Evolutionary conservation across 1,140 invertebrate species (phyloP), one percentile per base, ranked within the genome.

Genomic region (Onthophagus taurus): DNA sequence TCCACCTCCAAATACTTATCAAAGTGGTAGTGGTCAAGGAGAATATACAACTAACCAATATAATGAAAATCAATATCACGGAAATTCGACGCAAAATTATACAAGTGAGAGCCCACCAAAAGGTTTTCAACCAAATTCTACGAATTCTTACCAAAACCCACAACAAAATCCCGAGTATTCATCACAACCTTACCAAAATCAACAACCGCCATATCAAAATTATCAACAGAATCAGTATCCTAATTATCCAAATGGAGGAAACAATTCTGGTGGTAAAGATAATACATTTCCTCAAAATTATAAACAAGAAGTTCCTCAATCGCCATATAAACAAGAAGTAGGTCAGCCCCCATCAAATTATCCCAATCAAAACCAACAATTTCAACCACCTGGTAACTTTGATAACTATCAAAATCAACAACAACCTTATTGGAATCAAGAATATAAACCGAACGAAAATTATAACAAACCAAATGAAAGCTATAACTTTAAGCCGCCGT

Each of bases 171-270:
- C n/a, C 14, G 5, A 33, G 31, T 33, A 8, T 33, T 14, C 13
- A 6, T 33, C 31, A 6, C 6, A 9, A 33, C 9, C 6, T 5
- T 33, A 33, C 9, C 14, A n/a, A 5, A 33, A 33, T 33, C 31
- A 33, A 33, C 31, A 33, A 13, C 13, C 6, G 13, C 14, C 31
- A 33, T n/a, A 48, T 30, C 49, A 48, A 13, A 47, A 53, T 38
- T 47, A 50, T 12, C 47, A 47, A 47, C 39, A 53, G 18, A 53
- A 54, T 33, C n/a, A n/a, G n/a, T n/a, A n/a, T n/a, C n/a, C n/a
- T 57, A 51, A 41, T 59, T 52, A 51, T 26, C 17, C 13, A 44
- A 55, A 26, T 33, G 11, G n/a, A 1, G 11, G 14, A 47, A n/a
- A 30, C 17, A 47, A 42, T 16, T n/a, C 31, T 9, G 6, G 7